These are phyloP conservation scores for Dryobates pubescens DNA, from an alignment of 2,797 vertebrate species.

Conservation along the genomic window DNA sequence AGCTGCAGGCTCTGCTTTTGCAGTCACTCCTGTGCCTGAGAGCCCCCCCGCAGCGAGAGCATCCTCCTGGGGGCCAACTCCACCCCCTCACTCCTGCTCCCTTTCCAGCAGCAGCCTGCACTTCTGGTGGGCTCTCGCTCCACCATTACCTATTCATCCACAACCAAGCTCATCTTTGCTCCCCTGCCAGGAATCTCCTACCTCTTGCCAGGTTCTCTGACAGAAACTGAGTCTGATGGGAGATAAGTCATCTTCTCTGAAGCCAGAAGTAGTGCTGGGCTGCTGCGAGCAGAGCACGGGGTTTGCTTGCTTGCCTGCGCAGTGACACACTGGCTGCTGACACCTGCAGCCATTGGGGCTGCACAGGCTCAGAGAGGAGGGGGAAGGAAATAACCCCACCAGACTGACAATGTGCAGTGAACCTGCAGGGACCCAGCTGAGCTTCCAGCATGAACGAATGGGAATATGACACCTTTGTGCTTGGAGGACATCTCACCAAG, in stretches of 20 bases:
- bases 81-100: background rate
- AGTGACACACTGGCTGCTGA: accelerated
- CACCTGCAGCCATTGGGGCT: background rate
- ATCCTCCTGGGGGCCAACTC: accelerated
- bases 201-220: background rate
- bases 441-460: background rate
- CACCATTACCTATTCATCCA: background rate
- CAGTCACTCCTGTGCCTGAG: background rate
- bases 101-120: background rate
- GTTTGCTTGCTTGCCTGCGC: background rate
- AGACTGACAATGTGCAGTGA: accelerated
- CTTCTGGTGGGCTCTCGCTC: background rate
- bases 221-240: background rate
- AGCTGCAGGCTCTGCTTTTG: background rate
- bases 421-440: background rate
- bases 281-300: background rate
- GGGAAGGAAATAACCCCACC: background rate
- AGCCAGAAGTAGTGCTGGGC: background rate
- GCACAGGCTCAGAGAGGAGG: background rate
- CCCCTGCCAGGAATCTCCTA: background rate
- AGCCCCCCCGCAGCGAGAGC: accelerated
- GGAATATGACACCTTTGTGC: background rate
- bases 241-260: background rate
- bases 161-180: background rate
- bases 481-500: background rate